A percentile compares a stretch with the other conserved stretches of the same genome.
Conservation (phyloP, 2,888 invertebrate genomes). For the Callosobruchus maculatus region DNA sequence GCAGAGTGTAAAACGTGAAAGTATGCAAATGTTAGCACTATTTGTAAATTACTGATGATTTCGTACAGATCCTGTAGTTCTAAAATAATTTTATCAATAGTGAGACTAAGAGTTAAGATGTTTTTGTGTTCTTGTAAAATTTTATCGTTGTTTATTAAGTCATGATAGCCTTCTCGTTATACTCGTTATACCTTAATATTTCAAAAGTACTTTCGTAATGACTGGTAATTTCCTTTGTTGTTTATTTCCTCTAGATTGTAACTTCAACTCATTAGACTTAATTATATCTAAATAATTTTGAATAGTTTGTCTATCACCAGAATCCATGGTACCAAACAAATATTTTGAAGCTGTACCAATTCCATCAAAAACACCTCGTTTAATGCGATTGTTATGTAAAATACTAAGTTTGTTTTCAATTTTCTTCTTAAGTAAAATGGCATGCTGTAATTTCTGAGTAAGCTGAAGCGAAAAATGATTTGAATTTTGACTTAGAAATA, state of each 20-base stretch:
- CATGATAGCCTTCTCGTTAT: not conserved
- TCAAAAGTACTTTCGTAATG: not conserved
- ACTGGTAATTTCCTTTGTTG: not conserved
- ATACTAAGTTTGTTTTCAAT: too few relatives aligned
- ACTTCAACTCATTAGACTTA: not conserved
- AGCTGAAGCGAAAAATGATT: too few relatives aligned
- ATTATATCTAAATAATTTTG: not conserved
- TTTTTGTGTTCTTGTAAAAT: not conserved
- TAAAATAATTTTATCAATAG: not conserved
- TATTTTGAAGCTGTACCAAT: not conserved
- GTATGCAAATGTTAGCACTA: not conserved
- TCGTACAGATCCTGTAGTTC: not conserved
- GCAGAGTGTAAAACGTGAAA: not conserved
- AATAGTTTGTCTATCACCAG: not conserved
- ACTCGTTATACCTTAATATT: not conserved
- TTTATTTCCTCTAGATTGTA: not conserved
- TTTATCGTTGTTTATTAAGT: not conserved
- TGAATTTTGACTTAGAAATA: too few relatives aligned
- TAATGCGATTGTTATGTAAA: not conserved
- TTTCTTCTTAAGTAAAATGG: too few relatives aligned
- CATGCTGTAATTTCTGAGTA: too few relatives aligned
- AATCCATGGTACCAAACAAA: not conserved
- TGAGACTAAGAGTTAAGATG: not conserved
- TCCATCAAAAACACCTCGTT: not conserved
- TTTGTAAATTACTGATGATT: not conserved